Conservation (phyloP, 1,140 invertebrate species). For the Drosophila miranda region DNA sequence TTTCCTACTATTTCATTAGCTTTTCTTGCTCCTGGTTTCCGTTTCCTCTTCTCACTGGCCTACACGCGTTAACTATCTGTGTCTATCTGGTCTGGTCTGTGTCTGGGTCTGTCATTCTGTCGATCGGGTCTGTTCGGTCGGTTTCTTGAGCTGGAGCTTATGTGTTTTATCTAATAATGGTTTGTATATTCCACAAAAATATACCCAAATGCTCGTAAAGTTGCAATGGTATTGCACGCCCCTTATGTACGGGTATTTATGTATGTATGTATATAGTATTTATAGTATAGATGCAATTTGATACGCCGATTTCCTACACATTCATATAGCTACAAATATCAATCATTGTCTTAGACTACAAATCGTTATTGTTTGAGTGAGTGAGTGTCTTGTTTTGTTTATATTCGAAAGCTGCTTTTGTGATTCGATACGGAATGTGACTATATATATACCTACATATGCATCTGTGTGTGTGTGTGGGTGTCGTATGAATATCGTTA, state of each 20-base stretch:
- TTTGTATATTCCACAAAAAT: slow-evolving; percentile 75
- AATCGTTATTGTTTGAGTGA: slow-evolving; percentile 31
- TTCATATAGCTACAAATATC: slow-evolving; percentile 55
- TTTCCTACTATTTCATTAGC: slow-evolving; percentile 23
- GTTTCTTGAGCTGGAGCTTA: slow-evolving; percentile 67
- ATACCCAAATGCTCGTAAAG: slow-evolving; percentile 68
- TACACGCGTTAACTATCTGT: slow-evolving; percentile 62
- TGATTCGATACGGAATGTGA: slow-evolving; percentile 61
- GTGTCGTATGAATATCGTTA: slow-evolving; percentile 50
- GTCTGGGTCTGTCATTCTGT: slow-evolving; percentile 17
- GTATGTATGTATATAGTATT: slow-evolving; percentile 45
- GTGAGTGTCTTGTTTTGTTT: slow-evolving; percentile 14
- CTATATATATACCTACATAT: slow-evolving; percentile 39
- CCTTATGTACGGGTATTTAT: slow-evolving; percentile 40
- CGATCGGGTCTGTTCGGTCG: not conserved
- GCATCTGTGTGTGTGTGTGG: slow-evolving; percentile 4
- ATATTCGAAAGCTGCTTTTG: slow-evolving; percentile 56
- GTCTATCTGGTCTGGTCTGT: slow-evolving; percentile 20
- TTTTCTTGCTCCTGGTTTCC: not conserved
- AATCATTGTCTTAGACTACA: slow-evolving; percentile 56
- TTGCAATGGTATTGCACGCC: slow-evolving; percentile 56
- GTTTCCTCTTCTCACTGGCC: slow-evolving; percentile 56
- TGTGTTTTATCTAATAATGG: slow-evolving; percentile 38
- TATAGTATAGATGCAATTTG: slow-evolving; percentile 26
- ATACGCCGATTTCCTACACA: slow-evolving; percentile 59